These are phyloP conservation scores for Eidolon dupreanum DNA, from an alignment of 2,797 vertebrate species.

Conservation along the genomic window DNA sequence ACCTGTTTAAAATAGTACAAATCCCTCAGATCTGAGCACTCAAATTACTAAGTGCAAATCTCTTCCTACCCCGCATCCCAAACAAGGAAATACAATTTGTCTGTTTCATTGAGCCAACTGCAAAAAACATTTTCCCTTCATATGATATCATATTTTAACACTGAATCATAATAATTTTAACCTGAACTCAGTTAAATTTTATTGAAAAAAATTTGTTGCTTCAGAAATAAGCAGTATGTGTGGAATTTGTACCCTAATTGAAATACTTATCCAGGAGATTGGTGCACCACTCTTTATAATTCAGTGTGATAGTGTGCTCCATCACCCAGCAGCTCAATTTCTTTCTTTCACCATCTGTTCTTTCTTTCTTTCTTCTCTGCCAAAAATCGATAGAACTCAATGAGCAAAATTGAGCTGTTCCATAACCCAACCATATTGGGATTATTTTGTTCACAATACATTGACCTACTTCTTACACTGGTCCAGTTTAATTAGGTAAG, in stretches of 20 bases:
- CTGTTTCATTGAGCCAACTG: background rate
- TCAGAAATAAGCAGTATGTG: constrained; percentile 55
- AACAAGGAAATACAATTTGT: background rate
- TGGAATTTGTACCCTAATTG: constrained; percentile 58
- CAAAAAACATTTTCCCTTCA: background rate
- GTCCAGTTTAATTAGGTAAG: constrained; percentile 81
- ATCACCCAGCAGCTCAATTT: constrained; percentile 84
- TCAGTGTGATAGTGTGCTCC: constrained; percentile 84
- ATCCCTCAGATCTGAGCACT: background rate
- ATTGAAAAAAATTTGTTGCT: constrained; percentile 44
- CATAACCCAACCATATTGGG: constrained; percentile 78
- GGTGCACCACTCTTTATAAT: constrained; percentile 79
- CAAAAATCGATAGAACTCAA: constrained; percentile 84
- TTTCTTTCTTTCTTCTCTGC: constrained; percentile 77
- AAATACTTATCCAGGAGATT: constrained; percentile 73
- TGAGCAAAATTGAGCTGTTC: constrained; percentile 79
- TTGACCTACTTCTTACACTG: constrained; percentile 77
- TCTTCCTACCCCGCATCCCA: background rate
- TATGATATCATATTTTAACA: background rate
- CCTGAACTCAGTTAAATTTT: constrained; percentile 35
- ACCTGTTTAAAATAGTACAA: background rate
- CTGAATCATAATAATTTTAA: constrained; percentile 17
- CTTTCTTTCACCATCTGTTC: constrained; percentile 87
- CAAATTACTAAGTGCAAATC: background rate
- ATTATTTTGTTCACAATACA: constrained; percentile 81